phyloP scores from a whole-genome alignment of 2,113 vertebrate genomes.

The Octodon degus region DNA sequence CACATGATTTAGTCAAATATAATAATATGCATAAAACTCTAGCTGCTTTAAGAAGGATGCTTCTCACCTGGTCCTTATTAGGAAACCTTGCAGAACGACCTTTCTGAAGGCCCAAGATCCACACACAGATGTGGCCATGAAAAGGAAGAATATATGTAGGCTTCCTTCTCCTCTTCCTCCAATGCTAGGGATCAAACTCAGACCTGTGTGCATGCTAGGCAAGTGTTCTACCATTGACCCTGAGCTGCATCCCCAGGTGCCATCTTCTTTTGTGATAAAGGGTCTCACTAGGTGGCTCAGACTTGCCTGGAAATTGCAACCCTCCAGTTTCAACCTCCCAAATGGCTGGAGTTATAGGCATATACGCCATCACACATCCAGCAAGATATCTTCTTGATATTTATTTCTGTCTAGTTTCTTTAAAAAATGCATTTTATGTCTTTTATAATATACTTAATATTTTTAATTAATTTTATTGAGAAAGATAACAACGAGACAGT shows the following conservation, averaged over 20 bases:
- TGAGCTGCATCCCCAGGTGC: neutral
- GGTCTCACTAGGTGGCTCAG: neutral
- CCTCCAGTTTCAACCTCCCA: neutral
- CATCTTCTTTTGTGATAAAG: neutral
- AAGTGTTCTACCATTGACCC: neutral
- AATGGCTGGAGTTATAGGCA: neutral
- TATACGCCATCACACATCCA: neutral
- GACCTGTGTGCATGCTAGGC: neutral
- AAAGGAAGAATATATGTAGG: neutral
- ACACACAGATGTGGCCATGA: neutral
- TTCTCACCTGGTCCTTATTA: neutral
- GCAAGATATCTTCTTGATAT: neutral
- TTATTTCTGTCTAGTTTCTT: neutral
- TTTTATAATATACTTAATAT: neutral
- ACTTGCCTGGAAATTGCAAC: neutral
- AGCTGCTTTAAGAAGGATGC: neutral
- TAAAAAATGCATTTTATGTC: neutral
- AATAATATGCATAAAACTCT: neutral
- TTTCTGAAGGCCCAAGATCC: neutral
- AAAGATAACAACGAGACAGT: too few relatives aligned
- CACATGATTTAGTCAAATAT: neutral
- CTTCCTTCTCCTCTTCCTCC: neutral
- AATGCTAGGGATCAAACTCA: neutral
- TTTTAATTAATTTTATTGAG: too few relatives aligned
- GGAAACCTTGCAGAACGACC: neutral